Evolutionary conservation across 2,113 vertebrate genomes (phyloP), one percentile per base, ranked within the genome.

Genomic region (Gopherus evgoodei): DNA sequence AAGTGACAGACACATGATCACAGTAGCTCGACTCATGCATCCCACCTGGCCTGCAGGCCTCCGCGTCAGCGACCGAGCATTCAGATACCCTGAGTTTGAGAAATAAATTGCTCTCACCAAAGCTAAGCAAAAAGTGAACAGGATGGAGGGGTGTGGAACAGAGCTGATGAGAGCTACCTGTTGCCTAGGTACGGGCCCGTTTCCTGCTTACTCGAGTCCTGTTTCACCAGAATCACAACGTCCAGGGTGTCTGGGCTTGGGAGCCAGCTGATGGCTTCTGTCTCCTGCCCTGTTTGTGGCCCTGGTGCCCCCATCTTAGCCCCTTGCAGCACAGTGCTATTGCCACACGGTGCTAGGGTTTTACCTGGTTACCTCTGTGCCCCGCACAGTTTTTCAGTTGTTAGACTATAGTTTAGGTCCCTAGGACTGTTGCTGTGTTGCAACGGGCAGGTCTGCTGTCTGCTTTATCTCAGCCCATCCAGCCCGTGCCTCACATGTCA

Each of bases 101-200:
- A 69, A 83, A 84, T 42, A 29, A 2, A 47, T 76, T 24, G 1
- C 90, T 89, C 38, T 52, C 86, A 69, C 82, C 72, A 81, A 50
- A 88, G 65, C 79, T 83, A 89, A 93, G 80, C 44, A 91, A 92
- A 92, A 69, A 76, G 57, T 92, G 84, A 85, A 78, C 1, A 7
- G 75, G 42, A 24, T 14, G 42, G 42, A 38, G 38, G 42, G 83
- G 90, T 96, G 90, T 90, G 59, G 91, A 88, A 65, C 76, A 14
- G 84, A 92, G 88, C 85, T 90, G 88, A 89, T 92, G 31, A 35
- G 47, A 53, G 75, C 59, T 91, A 91, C 76, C 90, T 88, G 96
- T 94, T 94, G 95, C 93, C 86, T 92, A 75, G 95, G 89, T 94
- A 91, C 95, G 3, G 42, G 83, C 83, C 93, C 27, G 84, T 29